Evolutionary conservation across 2,888 invertebrate genomes (phyloP), one percentile per base, ranked within the genome.

Genomic region (Eupithecia vulgata): DNA sequence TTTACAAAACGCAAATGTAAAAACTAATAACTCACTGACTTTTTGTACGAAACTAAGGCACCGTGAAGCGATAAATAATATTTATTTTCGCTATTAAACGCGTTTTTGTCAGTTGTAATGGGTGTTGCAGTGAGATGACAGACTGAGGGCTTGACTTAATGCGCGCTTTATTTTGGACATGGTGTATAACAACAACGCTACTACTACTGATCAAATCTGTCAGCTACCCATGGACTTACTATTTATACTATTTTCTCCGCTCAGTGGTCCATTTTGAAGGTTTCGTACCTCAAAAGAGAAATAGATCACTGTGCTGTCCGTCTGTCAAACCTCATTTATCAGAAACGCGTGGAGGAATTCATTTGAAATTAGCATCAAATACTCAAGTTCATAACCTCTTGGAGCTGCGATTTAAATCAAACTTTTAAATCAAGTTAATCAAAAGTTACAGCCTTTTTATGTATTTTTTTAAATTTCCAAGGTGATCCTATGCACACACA

Each of bases 1-100:
- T 81, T 87, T 88, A 91, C 91, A 90, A 90, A 91, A 92, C 92
- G 90, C 91, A 91, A 93, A 92, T 87, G 91, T 90, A 91, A 91
- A 91, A 87, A 82, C 91, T 90, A 89, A 93, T 94, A 94, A 93
- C 91, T 94, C 94, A 93, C 90, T 88, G 92, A 90, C 91, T 90
- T 93, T 93, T 93, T 94, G 93, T 93, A 91, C 87, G 87, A 85
- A 90, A 90, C 91, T 94, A 94, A 94, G 93, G 91, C 94, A 92
- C 90, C 94, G 93, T 94, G 94, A 94, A 93, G 91, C 93, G 88
- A 94, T 94, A 94, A 93, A 94, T 94, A 93, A 91, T 94, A 92
- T 94, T 94, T 94, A 94, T 94, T 93, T 94, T 92, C 91, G 92
- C 93, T 93, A 94, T 94, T 94, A 93, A 93, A 93, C 93, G 90